phyloP scores from a whole-genome alignment of 2,888 invertebrate genomes.

The Encarsia formosa region DNA sequence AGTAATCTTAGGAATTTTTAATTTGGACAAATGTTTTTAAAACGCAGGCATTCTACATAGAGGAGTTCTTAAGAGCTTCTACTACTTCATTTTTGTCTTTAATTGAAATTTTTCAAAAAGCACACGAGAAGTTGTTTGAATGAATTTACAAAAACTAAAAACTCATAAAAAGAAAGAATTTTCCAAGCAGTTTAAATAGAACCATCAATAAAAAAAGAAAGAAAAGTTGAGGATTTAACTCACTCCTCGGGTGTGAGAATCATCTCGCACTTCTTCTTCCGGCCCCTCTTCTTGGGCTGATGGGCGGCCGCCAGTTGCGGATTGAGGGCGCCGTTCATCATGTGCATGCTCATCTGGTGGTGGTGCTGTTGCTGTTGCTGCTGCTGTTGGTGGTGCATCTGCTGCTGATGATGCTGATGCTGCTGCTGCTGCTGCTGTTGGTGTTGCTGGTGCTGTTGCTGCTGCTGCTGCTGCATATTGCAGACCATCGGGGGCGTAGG shows the following conservation, averaged over 20 bases:
- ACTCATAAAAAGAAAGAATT: too few relatives aligned
- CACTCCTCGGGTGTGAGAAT: constrained; percentile 53
- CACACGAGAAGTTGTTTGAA: too few relatives aligned
- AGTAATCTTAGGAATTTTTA: too few relatives aligned
- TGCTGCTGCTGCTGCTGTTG: constrained; percentile 25
- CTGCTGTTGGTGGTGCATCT: constrained; percentile 31
- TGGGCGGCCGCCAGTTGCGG: constrained; percentile 39
- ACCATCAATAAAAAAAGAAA: too few relatives aligned
- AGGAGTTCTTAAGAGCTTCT: too few relatives aligned
- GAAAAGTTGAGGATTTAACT: too few relatives aligned
- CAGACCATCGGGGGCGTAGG: constrained; percentile 45
- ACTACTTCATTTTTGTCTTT: too few relatives aligned
- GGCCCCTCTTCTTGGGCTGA: constrained; percentile 75
- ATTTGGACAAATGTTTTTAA: too few relatives aligned
- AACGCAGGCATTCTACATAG: too few relatives aligned
- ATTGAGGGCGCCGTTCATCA: constrained; percentile 46
- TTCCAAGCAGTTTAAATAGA: too few relatives aligned
- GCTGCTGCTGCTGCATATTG: constrained; percentile 25
- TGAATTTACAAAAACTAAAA: too few relatives aligned
- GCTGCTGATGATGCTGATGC: constrained; percentile 38
- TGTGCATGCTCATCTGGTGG: constrained; percentile 37
- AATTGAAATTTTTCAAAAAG: too few relatives aligned
- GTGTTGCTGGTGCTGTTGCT: constrained; percentile 32
- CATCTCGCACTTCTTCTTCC: constrained; percentile 72
- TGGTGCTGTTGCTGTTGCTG: constrained; percentile 15